phyloP scores from a whole-genome alignment of 92 coral and sea anemone species.

The Porites cylindrica region DNA sequence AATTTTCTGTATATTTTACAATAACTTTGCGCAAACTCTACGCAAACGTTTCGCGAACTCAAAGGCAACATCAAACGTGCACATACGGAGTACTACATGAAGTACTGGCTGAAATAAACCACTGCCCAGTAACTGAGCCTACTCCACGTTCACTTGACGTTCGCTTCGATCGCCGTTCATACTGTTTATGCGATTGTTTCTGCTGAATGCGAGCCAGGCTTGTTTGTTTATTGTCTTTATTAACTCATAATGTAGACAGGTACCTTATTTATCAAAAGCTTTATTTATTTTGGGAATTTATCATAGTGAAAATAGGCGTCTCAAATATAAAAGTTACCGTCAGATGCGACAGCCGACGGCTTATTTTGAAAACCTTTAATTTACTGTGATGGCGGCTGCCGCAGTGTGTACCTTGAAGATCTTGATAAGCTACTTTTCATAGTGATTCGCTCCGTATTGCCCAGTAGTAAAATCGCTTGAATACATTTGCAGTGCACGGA shows the following conservation, averaged over 20 bases:
- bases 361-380: neutral
- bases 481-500: constrained; percentile 52
- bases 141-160: constrained; percentile 56
- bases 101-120: constrained; percentile 58
- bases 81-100: constrained; percentile 57
- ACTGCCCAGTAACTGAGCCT: constrained; percentile 61
- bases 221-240: constrained; percentile 61
- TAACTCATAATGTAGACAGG: constrained; percentile 56
- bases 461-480: constrained; percentile 53
- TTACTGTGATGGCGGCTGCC: constrained; percentile 6
- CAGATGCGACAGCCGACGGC: neutral
- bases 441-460: constrained; percentile 53
- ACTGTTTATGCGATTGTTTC: constrained; percentile 59
- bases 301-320: constrained; percentile 13
- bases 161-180: constrained; percentile 56
- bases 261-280: neutral
- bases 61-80: neutral
- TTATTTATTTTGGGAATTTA: neutral
- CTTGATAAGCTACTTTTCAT: constrained; percentile 48
- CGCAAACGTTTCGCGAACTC: too few species aligned
- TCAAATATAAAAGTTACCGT: constrained; percentile 14
- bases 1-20: too few species aligned
- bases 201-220: constrained; percentile 62
- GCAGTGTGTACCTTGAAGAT: constrained; percentile 18
- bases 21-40: too few species aligned